Evolutionary conservation across 1,140 invertebrate genomes (phyloP).

Genomic region (Bombus terrestris): DNA sequence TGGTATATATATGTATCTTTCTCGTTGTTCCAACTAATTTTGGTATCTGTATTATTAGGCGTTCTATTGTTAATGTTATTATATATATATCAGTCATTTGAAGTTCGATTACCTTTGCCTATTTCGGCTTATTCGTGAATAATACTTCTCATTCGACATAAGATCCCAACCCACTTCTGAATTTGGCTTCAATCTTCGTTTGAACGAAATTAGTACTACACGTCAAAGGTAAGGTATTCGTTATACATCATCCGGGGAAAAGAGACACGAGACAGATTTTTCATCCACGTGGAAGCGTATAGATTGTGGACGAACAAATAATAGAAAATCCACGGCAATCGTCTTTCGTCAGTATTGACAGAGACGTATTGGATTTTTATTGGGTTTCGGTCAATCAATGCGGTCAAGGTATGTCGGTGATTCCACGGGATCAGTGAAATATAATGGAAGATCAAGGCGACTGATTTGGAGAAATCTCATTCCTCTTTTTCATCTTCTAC

Average conservation of each 20-base stretch:
- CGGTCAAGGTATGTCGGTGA: background rate
- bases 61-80: too few species aligned
- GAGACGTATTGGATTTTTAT: slow-evolving; percentile 72
- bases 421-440: slow-evolving; percentile 17
- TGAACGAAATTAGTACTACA: slow-evolving; percentile 17
- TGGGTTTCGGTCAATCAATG: slow-evolving; percentile 68
- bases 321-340: slow-evolving; percentile 51
- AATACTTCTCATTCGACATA: too few species aligned
- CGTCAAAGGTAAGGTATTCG: slow-evolving; percentile 7
- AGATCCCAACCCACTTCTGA: too few species aligned
- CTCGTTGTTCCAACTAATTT: too few species aligned
- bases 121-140: too few species aligned
- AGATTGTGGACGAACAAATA: slow-evolving; percentile 40
- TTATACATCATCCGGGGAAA: slow-evolving; percentile 1
- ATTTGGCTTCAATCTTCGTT: background rate
- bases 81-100: too few species aligned
- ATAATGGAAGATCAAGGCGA: slow-evolving; percentile 44
- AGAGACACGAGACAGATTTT: slow-evolving; percentile 12
- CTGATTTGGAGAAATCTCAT: background rate
- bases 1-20: too few species aligned
- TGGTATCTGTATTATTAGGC: too few species aligned
- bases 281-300: background rate
- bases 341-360: slow-evolving; percentile 59
- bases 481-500: background rate
- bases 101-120: too few species aligned